Percentiles rank a stretch among this genome's conserved stretches.
phyloP scores from a whole-genome alignment of 2,797 vertebrate species.

The Poecilia gillii region DNA sequence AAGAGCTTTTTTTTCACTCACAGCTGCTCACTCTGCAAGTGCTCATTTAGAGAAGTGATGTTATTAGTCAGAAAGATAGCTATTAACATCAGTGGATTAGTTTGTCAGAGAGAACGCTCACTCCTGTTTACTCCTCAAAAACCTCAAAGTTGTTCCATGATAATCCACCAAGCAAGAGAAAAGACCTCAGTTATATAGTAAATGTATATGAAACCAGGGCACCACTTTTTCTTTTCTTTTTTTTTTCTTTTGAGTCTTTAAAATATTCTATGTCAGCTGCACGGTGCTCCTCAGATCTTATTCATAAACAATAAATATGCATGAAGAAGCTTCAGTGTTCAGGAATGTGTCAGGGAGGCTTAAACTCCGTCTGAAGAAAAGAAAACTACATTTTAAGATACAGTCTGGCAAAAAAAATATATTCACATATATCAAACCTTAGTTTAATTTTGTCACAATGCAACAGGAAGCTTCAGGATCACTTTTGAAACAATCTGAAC shows the following conservation, averaged over 20 bases:
- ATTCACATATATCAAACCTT: neutral
- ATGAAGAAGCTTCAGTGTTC: constrained; percentile 16
- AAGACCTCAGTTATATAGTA: neutral
- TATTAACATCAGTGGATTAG: neutral
- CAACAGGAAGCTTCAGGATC: neutral
- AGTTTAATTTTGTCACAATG: neutral
- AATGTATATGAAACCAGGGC: neutral
- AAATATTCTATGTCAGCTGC: neutral
- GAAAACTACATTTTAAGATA: constrained; percentile 8
- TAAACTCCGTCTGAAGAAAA: constrained; percentile 17
- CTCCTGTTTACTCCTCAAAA: constrained; percentile 10
- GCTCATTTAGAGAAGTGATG: constrained; percentile 9
- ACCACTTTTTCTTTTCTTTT: no score
- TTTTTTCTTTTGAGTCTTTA: neutral
- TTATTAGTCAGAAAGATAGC: neutral
- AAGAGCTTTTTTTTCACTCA: constrained; percentile 13
- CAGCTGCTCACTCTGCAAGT: neutral
- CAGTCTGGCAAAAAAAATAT: neutral
- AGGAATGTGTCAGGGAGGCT: constrained; percentile 10
- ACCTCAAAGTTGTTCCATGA: constrained; percentile 2
- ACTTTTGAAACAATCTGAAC: neutral
- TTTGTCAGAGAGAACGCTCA: constrained; percentile 2
- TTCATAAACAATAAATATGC: constrained; percentile 21
- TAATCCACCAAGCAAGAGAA: neutral
- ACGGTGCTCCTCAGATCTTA: neutral